Conservation (phyloP, 2,113 vertebrate genomes). For the Neolamprologus tretocephalus region DNA sequence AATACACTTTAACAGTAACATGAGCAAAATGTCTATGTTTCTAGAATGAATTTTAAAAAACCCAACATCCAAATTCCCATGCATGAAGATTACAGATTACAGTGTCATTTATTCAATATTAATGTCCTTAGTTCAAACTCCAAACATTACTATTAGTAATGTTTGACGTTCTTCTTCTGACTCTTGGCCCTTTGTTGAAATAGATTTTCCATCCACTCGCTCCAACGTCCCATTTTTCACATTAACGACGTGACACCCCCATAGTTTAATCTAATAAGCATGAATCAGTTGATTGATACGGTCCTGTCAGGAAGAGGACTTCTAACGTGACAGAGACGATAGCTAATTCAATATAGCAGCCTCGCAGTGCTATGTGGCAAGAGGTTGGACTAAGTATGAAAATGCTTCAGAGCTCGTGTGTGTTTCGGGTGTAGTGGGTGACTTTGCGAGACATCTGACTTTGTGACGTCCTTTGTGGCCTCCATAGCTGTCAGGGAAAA, state of each 20-base stretch:
- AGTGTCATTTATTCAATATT: conserved; percentile 26
- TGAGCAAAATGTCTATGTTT: background rate
- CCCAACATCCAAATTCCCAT: background rate
- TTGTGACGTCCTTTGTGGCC: conserved; percentile 50
- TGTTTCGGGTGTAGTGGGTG: background rate
- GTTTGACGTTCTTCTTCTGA: conserved; percentile 33
- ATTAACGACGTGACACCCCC: conserved; percentile 55
- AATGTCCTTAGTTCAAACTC: conserved; percentile 22
- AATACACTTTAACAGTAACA: background rate
- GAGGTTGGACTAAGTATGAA: background rate
- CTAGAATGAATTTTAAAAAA: background rate
- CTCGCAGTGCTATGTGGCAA: background rate
- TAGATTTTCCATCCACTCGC: conserved; percentile 46
- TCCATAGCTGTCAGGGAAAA: conserved; percentile 42
- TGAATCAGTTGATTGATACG: conserved; percentile 63
- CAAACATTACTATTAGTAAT: conserved; percentile 36
- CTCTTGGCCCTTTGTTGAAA: conserved; percentile 46
- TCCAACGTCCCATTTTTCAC: conserved; percentile 49
- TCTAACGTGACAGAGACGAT: conserved; percentile 42
- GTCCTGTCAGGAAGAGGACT: conserved; percentile 28
- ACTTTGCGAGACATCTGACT: conserved; percentile 58
- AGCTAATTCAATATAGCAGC: conserved; percentile 50
- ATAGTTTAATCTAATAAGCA: conserved; percentile 57
- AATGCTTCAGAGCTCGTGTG: background rate
- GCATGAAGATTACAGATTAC: conserved; percentile 3